Percentiles rank a stretch among this genome's conserved stretches.
Evolutionary conservation across 2,797 vertebrate species (phyloP).

Genomic region (Crocodylus rhombifer): DNA sequence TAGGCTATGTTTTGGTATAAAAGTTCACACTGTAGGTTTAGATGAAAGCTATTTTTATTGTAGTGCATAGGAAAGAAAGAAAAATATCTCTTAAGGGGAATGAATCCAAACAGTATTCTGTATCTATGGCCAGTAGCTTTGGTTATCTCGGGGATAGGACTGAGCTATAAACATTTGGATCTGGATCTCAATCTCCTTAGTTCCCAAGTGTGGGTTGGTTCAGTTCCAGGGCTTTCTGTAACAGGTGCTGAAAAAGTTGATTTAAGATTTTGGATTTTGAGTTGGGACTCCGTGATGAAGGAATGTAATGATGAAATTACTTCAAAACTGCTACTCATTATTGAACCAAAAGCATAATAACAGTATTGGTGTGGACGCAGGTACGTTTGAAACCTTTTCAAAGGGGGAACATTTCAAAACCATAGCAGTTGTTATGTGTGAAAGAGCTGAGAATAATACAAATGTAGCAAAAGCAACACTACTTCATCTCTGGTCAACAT

Average conservation of each 20-base stretch:
- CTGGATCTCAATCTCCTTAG: background rate
- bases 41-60: background rate
- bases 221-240: background rate
- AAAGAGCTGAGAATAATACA: too few relatives aligned
- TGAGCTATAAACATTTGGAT: background rate
- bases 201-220: background rate
- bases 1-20: rapidly evolving
- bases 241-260: background rate
- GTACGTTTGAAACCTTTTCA: too few relatives aligned
- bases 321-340: background rate
- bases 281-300: background rate
- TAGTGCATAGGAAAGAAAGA: background rate
- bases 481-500: too few relatives aligned
- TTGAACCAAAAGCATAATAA: background rate
- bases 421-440: too few relatives aligned
- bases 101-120: background rate
- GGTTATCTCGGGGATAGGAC: background rate
- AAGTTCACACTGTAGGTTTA: background rate
- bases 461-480: too few relatives aligned
- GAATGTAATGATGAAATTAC: background rate
- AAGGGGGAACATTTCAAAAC: too few relatives aligned
- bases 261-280: background rate
- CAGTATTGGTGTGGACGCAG: background rate
- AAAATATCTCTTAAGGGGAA: background rate
- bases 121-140: background rate